These are phyloP conservation scores for Drosophila virilis DNA, from an alignment of 1,140 invertebrate genomes.

Conservation along the genomic window DNA sequence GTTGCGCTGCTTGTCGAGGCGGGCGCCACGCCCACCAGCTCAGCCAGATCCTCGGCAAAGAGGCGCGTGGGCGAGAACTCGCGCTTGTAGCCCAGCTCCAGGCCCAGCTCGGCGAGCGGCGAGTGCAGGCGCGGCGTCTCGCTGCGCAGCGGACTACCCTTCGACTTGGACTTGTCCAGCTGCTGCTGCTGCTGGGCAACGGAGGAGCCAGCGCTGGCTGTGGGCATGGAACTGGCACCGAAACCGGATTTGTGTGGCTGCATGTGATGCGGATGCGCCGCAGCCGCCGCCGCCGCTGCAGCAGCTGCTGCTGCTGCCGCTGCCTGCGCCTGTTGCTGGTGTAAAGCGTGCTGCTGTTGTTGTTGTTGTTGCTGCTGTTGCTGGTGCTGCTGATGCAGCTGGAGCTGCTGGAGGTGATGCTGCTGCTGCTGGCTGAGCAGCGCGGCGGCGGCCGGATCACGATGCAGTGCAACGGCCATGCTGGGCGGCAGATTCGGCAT, in stretches of 20 bases:
- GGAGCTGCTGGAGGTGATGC: conserved; percentile 62
- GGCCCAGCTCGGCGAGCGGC: conserved; percentile 86
- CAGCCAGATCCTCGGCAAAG: conserved; percentile 86
- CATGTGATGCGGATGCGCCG: conserved; percentile 55
- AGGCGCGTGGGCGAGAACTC: conserved; percentile 87
- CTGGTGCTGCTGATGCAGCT: conserved; percentile 73
- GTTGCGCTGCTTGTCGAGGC: conserved; percentile 42
- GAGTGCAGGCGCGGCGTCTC: conserved; percentile 85
- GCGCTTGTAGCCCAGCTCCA: conserved; percentile 88
- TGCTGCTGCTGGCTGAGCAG: conserved; percentile 85
- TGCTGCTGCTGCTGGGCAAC: conserved; percentile 35
- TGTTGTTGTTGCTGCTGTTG: conserved; percentile 83
- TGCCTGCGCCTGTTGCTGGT: conserved; percentile 77
- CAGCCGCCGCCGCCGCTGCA: conserved; percentile 80
- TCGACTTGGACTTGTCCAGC: conserved; percentile 56
- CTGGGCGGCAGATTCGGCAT: conserved; percentile 76
- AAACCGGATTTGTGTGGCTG: conserved; percentile 62
- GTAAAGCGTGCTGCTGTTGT: conserved; percentile 64
- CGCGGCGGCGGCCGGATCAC: conserved; percentile 83
- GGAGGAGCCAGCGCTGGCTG: conserved; percentile 8
- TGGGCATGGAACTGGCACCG: conserved; percentile 69
- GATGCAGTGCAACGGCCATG: conserved; percentile 77
- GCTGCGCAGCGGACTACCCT: conserved; percentile 85
- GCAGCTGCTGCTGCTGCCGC: conserved; percentile 74
- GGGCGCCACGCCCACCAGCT: conserved; percentile 67